A percentile compares a stretch with the other conserved stretches of the same genome.
Evolutionary conservation across 2,797 vertebrate genomes (phyloP).

Genomic region (Iguana delicatissima): DNA sequence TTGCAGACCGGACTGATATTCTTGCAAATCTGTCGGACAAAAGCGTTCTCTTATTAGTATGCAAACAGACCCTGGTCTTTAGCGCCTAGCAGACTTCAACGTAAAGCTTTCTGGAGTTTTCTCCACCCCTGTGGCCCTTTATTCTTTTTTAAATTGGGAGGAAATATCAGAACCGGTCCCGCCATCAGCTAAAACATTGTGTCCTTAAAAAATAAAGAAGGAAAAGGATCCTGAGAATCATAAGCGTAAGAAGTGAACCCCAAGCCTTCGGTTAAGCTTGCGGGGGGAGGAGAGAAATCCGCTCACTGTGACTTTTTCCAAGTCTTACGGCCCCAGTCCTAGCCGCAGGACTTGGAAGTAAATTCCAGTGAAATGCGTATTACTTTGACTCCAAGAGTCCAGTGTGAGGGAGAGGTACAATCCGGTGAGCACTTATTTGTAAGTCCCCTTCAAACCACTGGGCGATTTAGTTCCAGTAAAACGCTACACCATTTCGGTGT

Average conservation of each 20-base stretch:
- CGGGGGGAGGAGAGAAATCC: neutral
- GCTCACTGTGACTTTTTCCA: neutral
- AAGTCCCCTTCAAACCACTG: neutral
- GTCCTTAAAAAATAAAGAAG: neutral
- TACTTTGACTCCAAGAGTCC: neutral
- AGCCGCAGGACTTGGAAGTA: neutral
- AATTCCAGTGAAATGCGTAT: neutral
- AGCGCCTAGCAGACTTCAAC: constrained; percentile 31
- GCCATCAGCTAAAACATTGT: neutral
- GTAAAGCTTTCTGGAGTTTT: constrained; percentile 60
- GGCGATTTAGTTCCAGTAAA: neutral
- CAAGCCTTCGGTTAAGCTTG: neutral
- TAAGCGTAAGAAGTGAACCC: neutral
- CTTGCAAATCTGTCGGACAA: constrained; percentile 71
- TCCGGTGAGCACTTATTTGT: neutral
- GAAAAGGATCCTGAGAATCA: neutral
- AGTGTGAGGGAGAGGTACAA: neutral
- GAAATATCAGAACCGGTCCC: neutral
- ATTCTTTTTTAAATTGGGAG: neutral
- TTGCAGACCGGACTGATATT: constrained; percentile 29
- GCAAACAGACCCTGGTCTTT: constrained; percentile 42
- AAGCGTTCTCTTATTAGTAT: constrained; percentile 65
- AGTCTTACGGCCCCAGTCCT: constrained; percentile 1
- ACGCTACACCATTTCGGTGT: neutral
- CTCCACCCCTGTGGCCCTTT: constrained; percentile 28